These are phyloP conservation scores for Chitala chitala DNA, from an alignment of 2,113 vertebrate species.

Conservation along the genomic window DNA sequence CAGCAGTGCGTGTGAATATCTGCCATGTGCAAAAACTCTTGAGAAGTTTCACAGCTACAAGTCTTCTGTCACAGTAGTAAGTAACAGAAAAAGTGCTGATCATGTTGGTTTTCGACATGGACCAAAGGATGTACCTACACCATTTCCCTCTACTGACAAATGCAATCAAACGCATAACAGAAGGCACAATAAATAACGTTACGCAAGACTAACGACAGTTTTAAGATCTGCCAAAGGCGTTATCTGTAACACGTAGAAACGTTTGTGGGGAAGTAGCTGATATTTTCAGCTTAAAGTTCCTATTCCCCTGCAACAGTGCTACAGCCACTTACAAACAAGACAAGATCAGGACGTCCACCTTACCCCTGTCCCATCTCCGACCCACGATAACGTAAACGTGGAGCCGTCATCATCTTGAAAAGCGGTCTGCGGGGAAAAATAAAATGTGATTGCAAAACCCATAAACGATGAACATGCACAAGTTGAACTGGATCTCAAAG, in stretches of 20 bases:
- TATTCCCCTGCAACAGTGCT: background rate
- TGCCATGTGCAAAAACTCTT: no score
- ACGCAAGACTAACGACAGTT: background rate
- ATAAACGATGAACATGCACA: background rate
- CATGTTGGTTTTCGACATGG: no score
- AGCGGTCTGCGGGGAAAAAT: slow-evolving; percentile 48
- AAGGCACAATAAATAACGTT: background rate
- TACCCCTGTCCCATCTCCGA: slow-evolving; percentile 67
- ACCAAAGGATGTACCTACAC: no score
- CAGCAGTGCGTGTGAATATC: no score
- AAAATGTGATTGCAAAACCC: background rate
- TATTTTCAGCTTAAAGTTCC: background rate
- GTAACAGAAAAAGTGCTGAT: no score
- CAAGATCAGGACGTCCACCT: slow-evolving; percentile 28
- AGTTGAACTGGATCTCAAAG: background rate
- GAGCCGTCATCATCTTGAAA: slow-evolving; percentile 69
- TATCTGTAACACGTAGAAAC: background rate
- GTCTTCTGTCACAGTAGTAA: no score
- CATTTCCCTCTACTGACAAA: background rate
- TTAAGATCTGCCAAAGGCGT: background rate
- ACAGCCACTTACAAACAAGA: background rate
- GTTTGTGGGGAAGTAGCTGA: background rate
- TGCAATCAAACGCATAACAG: background rate
- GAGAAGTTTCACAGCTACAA: no score
- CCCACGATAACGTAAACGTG: slow-evolving; percentile 65